A percentile compares a stretch with the other conserved stretches of the same genome.
These are phyloP conservation scores for Zygothrica quintamaculata DNA, from an alignment of 2,888 invertebrate species.

Conservation along the genomic window DNA sequence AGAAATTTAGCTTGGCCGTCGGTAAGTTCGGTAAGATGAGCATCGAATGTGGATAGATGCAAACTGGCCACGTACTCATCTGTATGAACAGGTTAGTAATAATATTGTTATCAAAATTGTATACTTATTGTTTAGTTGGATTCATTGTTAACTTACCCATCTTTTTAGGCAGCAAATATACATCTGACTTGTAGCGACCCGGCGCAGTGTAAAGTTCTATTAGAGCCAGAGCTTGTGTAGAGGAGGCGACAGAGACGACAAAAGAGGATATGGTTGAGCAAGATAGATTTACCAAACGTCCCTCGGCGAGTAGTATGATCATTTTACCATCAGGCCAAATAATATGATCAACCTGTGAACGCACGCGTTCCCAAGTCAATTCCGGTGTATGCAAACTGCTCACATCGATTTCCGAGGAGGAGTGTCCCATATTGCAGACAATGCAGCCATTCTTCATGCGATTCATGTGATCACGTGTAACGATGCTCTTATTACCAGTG, in stretches of 20 bases:
- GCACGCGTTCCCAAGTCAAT: slow-evolving; percentile 97
- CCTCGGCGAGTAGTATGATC: slow-evolving; percentile 96
- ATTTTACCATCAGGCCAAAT: slow-evolving; percentile 98
- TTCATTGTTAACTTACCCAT: slow-evolving; percentile 91
- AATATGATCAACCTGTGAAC: slow-evolving; percentile 98
- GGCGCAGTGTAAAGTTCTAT: slow-evolving; percentile 97
- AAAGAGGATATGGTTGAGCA: slow-evolving; percentile 98
- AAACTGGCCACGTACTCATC: slow-evolving; percentile 98
- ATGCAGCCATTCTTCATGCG: slow-evolving; percentile 97
- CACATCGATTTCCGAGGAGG: slow-evolving; percentile 97
- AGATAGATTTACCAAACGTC: slow-evolving; percentile 96
- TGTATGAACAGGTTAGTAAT: slow-evolving; percentile 71
- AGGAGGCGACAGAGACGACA: slow-evolving; percentile 97
- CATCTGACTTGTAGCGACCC: slow-evolving; percentile 97
- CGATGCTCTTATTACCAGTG: slow-evolving; percentile 97
- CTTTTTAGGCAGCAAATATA: slow-evolving; percentile 97
- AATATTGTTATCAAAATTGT: too few species aligned
- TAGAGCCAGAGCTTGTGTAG: slow-evolving; percentile 97
- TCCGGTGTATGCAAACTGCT: slow-evolving; percentile 96
- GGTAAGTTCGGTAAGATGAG: slow-evolving; percentile 95
- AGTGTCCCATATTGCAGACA: slow-evolving; percentile 98
- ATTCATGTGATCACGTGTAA: slow-evolving; percentile 96
- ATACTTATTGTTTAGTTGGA: too few species aligned
- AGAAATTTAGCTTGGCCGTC: slow-evolving; percentile 98
- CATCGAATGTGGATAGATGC: slow-evolving; percentile 97